Evolutionary conservation across 2,888 invertebrate genomes (phyloP), one percentile per base, ranked within the genome.

Genomic region (Oscheius sp.): DNA sequence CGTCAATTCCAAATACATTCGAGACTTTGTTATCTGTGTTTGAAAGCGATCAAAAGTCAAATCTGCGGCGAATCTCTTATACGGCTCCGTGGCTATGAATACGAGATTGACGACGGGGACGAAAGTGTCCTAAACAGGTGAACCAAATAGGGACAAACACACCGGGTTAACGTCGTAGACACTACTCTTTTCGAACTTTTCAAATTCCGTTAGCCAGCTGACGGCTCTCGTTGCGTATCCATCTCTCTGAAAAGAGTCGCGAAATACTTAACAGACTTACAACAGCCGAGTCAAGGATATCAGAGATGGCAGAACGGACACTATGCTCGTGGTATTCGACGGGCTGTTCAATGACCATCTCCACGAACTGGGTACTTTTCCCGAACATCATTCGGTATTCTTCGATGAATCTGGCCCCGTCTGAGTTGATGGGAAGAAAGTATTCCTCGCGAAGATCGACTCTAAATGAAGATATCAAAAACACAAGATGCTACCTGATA

Each of bases 1-100:
- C n/a, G 73, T 82, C 57, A 86, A 68, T 45, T 86, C 82, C 59
- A 86, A 72, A 68, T 86, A 86, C 83, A 84, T 82, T 68, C 81
- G 62, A 4, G 79, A 76, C 30, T 73, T 72, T 54, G 75, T 50
- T 57, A 83, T 82, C 38, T 81, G 74, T 2, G 80, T 77, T 57
- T 81, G 81, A 68, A 75, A 81, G 32, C 77, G 65, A 61, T 80
- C 82, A 71, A 81, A 77, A 33, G 74, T 73, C 63, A 85, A 71
- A 68, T 85, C 85, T 4, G 77, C 72, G 6, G 81, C 54, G 66
- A 77, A 85, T 65, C 78, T 74, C 49, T 71, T 65, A 70, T 80
- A 85, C 0, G 70, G 74, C 17, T 82, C 81, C 5, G 78, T 74
- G 14, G 74, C 51, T 44, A 86, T 74, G 68, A 86, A 86, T 22